phyloP scores from a whole-genome alignment of 2,113 vertebrate genomes.

The Anhinga anhinga region DNA sequence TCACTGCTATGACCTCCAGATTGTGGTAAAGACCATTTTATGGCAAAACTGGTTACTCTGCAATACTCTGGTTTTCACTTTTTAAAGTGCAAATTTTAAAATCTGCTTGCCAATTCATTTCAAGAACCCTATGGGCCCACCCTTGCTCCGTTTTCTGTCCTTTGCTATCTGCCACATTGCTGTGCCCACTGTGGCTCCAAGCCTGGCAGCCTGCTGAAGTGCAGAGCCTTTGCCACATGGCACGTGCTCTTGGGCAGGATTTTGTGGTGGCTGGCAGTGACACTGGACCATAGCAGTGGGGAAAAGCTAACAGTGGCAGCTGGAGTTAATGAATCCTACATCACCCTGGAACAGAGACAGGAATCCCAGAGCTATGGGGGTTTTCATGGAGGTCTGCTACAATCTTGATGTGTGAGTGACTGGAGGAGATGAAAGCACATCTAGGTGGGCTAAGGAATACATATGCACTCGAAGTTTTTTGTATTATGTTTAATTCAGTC shows the following conservation, averaged over 20 bases:
- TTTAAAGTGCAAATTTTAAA: background rate
- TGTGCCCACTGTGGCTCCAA: background rate
- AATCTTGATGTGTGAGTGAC: background rate
- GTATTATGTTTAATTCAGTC: background rate
- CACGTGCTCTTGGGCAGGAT: background rate
- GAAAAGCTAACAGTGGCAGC: background rate
- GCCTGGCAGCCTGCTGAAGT: background rate
- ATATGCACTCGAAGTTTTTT: background rate
- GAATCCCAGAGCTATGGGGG: background rate
- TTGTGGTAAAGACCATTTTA: background rate
- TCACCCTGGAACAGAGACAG: background rate
- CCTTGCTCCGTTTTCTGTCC: background rate
- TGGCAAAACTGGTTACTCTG: background rate
- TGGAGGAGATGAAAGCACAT: background rate
- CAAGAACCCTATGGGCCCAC: background rate
- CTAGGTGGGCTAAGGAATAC: background rate
- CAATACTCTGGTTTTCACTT: background rate
- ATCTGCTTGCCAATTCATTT: background rate
- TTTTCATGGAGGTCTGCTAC: background rate
- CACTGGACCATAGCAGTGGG: background rate
- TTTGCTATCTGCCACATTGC: background rate
- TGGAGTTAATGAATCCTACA: background rate
- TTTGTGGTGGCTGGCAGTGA: background rate
- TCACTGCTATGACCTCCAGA: background rate
- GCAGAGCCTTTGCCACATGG: background rate